Conservation (phyloP, 1,140 invertebrate species). For the Eupristina koningsbergeri region DNA sequence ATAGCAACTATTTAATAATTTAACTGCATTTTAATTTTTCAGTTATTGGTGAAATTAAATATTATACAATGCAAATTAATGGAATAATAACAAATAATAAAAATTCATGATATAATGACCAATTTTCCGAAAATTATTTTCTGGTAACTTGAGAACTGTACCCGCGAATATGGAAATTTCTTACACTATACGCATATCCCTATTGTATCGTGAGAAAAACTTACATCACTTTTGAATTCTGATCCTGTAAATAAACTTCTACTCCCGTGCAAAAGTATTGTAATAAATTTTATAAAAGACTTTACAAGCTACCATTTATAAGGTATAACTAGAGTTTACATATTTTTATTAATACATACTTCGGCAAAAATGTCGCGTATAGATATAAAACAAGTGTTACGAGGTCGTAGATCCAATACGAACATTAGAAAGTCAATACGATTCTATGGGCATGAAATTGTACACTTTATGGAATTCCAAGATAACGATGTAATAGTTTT, state of each 20-base stretch:
- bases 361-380: not conserved
- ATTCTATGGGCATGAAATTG: not conserved
- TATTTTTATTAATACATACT: not conserved
- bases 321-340: not conserved
- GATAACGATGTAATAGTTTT: not conserved
- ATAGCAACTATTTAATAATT: not conserved
- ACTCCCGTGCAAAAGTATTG: not conserved
- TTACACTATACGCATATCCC: not conserved
- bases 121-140: not conserved
- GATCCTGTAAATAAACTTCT: not conserved
- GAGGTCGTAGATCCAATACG: constrained; percentile 13
- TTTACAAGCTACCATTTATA: not conserved
- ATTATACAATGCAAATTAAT: not conserved
- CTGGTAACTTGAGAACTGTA: not conserved
- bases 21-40: not conserved
- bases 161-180: not conserved
- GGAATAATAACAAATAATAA: not conserved
- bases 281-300: not conserved
- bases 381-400: not conserved
- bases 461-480: not conserved
- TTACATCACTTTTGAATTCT: not conserved
- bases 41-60: not conserved
- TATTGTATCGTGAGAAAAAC: not conserved
- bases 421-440: constrained; percentile 15
- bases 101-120: not conserved